phyloP scores from a whole-genome alignment of 1,140 invertebrate species.

The Dermatophagoides farinae region DNA sequence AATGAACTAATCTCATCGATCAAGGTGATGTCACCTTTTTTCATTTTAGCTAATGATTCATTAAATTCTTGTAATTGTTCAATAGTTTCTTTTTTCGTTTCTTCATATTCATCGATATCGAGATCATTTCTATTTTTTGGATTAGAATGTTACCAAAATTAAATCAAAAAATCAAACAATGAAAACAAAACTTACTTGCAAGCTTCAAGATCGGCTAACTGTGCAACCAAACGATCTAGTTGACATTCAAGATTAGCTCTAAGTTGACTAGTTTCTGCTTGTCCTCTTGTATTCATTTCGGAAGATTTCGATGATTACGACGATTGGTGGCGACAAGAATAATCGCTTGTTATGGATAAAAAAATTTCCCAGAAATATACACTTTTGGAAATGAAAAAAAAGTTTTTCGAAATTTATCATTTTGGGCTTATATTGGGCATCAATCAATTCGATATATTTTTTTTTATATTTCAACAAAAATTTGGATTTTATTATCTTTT shows the following conservation, averaged over 20 bases:
- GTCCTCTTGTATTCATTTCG: slow-evolving; percentile 21
- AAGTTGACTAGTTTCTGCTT: slow-evolving; percentile 38
- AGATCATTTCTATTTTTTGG: slow-evolving; percentile 36
- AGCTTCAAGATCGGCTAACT: slow-evolving; percentile 48
- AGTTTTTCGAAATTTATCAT: too few species aligned
- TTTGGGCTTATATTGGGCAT: too few species aligned
- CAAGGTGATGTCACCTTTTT: slow-evolving; percentile 44
- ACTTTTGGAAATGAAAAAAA: too few species aligned
- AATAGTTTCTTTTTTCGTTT: slow-evolving; percentile 46
- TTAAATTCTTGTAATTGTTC: slow-evolving; percentile 54
- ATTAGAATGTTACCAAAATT: slow-evolving; percentile 15
- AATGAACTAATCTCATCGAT: slow-evolving; percentile 42
- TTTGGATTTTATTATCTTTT: not conserved
- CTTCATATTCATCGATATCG: slow-evolving; percentile 43
- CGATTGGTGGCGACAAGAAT: not conserved
- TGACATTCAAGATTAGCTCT: slow-evolving; percentile 48
- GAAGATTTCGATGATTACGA: not conserved
- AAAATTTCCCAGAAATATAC: too few species aligned
- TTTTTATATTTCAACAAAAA: too few species aligned
- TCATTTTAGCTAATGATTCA: slow-evolving; percentile 41
- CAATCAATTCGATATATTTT: too few species aligned
- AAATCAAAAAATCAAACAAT: slow-evolving; percentile 10
- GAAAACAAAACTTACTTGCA: slow-evolving; percentile 34
- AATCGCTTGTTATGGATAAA: too few species aligned
- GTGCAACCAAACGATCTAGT: slow-evolving; percentile 44